Evolutionary conservation across 37 sponge, comb jelly and placozoan genomes (phyloP).

Genomic region (Spongilla lacustris): DNA sequence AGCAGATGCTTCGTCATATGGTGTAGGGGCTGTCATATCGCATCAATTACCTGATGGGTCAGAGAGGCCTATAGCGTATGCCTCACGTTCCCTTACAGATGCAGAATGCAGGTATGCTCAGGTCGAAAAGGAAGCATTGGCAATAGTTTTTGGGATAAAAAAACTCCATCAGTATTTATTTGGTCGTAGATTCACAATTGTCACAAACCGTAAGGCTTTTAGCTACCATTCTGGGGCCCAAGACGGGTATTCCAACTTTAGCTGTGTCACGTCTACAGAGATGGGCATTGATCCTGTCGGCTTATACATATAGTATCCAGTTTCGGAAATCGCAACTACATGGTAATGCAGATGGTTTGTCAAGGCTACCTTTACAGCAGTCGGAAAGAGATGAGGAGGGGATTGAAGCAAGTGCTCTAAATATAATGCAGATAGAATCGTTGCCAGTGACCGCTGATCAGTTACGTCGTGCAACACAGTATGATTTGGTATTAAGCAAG

Average conservation of each 20-base stretch:
- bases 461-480: constrained; percentile 3
- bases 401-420: constrained; percentile 24
- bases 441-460: constrained; percentile 24
- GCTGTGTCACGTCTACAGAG: constrained; percentile 14
- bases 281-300: constrained; percentile 32
- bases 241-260: not conserved
- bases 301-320: constrained; percentile 45
- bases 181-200: not conserved
- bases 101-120: constrained; percentile 26
- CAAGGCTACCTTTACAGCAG: constrained; percentile 42
- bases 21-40: constrained; percentile 31
- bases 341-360: constrained; percentile 63
- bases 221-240: constrained; percentile 6
- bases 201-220: constrained; percentile 43
- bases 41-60: not conserved
- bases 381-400: not conserved
- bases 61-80: constrained; percentile 27
- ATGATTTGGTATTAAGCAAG: constrained; percentile 48
- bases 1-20: constrained; percentile 16
- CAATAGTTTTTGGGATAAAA: not conserved
- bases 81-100: not conserved
- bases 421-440: constrained; percentile 4
- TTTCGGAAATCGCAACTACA: constrained; percentile 44
- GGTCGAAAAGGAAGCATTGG: constrained; percentile 23
- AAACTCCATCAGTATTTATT: constrained; percentile 31